Evolutionary conservation across 2,797 vertebrate species (phyloP), one percentile per base, ranked within the genome.

Genomic region (Channa striata): DNA sequence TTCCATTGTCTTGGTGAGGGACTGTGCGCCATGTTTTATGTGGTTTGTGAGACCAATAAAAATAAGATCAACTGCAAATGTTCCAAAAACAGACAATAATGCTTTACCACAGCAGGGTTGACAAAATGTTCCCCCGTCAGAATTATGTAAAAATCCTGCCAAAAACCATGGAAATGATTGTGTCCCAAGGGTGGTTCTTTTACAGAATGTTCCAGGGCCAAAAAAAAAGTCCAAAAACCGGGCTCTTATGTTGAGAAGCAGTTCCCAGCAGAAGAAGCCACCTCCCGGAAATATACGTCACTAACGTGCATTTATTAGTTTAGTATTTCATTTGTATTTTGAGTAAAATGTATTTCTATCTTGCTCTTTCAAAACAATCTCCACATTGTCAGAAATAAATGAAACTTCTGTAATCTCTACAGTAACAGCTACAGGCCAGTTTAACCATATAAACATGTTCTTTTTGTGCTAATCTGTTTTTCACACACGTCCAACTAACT

Each of bases 61-160:
- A 81, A 81, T 48, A 71, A 76, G 48, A 70, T 59, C 33, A 46
- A 77, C 57, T 50, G 4, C 72, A 81, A 58, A 60, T 67, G 63
- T 74, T 77, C 42, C 30, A 39, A 64, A 83, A 75, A 70, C 52
- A 37, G 69, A 76, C 64, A 78, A 77, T 74, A 84, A 73, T 23
- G 43, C 42, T 57, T 4, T 1, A 77, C 83, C 73, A 48, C 74
- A 82, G 60, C 11, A 44, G 42, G 43, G 57, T 42, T 80, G 30
- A 73, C 54, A 71, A 54, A 77, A 78, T 75, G 54, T 78, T 71
- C 68, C 64, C 59, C 61, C 63, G 66, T 83, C 76, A 77, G 62
- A 84, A 86, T 73, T 66, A 83, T 82, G 71, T 57, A 2, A 30
- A 30, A 54, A 57, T 0, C 5, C 54, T 61, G 72, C 74, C 83